Evolutionary conservation across 2,113 vertebrate genomes (phyloP).

Genomic region (Ammodytes dubius): DNA sequence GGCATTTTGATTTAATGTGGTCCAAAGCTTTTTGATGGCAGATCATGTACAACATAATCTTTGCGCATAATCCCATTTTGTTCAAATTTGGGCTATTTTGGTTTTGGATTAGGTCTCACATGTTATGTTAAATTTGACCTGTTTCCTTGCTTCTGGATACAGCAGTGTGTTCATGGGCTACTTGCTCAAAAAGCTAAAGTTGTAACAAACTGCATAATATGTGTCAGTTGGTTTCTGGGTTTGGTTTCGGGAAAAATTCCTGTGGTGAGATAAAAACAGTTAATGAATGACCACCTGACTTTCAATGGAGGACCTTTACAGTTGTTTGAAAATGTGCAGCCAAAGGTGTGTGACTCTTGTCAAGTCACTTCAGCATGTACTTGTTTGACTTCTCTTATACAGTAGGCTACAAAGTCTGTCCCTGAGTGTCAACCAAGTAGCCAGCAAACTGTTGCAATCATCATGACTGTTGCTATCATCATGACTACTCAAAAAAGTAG

Average conservation of each 20-base stretch:
- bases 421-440: not conserved
- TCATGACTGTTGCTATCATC: no score
- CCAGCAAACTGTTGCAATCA: constrained; percentile 35
- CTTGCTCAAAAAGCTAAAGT: no score
- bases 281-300: constrained; percentile 55
- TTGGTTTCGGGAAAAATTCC: constrained; percentile 34
- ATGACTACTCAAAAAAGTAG: not conserved
- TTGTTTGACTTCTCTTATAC: not conserved
- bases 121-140: not conserved
- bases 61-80: not conserved
- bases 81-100: not conserved
- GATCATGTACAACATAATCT: not conserved
- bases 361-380: not conserved
- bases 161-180: not conserved
- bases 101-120: not conserved
- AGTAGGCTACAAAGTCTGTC: not conserved
- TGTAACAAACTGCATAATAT: not conserved
- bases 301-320: not conserved
- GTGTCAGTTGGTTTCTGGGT: not conserved
- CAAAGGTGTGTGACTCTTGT: not conserved
- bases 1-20: not conserved
- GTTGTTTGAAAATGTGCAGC: not conserved
- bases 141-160: not conserved
- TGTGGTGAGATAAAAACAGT: constrained; percentile 50
- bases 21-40: not conserved